Evolutionary conservation across 1,140 invertebrate genomes (phyloP), one percentile per base, ranked within the genome.

Genomic region (Papilio polytes): DNA sequence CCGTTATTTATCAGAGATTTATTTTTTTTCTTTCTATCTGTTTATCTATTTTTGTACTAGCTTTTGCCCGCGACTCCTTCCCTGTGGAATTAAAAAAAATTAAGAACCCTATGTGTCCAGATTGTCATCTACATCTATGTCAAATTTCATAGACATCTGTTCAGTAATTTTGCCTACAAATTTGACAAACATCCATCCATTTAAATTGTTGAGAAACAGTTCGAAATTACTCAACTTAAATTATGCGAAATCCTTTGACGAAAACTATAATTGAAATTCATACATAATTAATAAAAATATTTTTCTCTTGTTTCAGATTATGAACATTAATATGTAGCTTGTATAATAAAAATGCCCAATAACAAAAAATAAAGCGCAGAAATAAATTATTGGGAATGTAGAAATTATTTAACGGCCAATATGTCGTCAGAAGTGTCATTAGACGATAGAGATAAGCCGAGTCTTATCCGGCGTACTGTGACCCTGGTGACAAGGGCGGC

Each of bases 361-460:
- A 56, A n/a, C 13, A 63, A 26, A 26, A 63, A 26, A 7, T 8
- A 63, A 63, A 26, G 59, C 48, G 79, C 41, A 51, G 72, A 77
- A 56, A 13, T 79, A 44, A 73, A 18, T 74, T 31, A 74, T 82
- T 81, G 74, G 70, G 74, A 74, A 81, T 53, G 80, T 81, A 76
- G 46, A 53, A 78, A 85, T 48, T 84, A 85, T 82, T 82, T 82
- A 72, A 78, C 80, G 85, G 87, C 44, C 56, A 85, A 85, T 78
- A 95, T 95, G 94, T 94, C 91, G 74, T 94, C 94, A 18, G 92
- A 93, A 86, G 89, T 92, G 66, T 95, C 94, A 12, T 85, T 94
- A 80, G 92, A 94, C 78, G 91, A 85, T 74, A 89, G 87, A 12
- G 90, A 92, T 70, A 85, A 86, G 82, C 90, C 92, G 46, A 86